Base-by-base conservation (phyloP, 2,113 vertebrate species). In the Bubo bubo region DNA sequence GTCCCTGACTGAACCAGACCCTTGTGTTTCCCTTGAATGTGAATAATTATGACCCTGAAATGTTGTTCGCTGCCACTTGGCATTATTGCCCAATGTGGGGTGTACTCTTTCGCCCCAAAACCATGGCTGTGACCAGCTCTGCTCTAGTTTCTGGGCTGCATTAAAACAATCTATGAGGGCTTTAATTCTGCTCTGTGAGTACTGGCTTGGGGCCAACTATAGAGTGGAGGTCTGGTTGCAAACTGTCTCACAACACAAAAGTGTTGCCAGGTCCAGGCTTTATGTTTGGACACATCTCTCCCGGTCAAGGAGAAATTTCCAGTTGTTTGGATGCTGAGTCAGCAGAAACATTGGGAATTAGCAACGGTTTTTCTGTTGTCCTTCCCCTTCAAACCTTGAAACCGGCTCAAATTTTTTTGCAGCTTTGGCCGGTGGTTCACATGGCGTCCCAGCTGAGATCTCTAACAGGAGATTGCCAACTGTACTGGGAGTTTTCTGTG, bases 281-380 rank as follows among this genome's bases (percentile, higher is more conserved):
- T 93, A 22, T 85, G 59, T 86, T 88, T 86, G 89, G 85, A 91
- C 79, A 76, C 26, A 77, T 86, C 2, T 21, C 52, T 96, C 37
- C 53, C 34, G 62, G 58, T 70, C 74, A 86, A 94, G 63, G 71
- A 90, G 93, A 97, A 88, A 70, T 73, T 92, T 97, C 87, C 81
- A 93, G 85, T 95, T 91, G 74, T 83, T 90, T 93, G 50, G n/a
- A 79, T 89, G 80, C 73, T 96, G 96, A 95, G 70, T 95, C 96
- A 94, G 64, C 91, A 95, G 83, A 94, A 95, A 87, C 0, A 14
- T 24, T 79, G 62, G 41, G 84, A 68, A 79, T 90, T 74, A 88
- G 41, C 35, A 50, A 39, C 39, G 66, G 6, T 52, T 67, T 59
- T 59, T 80, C 76, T 91, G 4, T 81, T 90, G 90, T 91, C 15